Percentiles rank a stretch among this genome's conserved stretches.
phyloP scores from a whole-genome alignment of 1,140 invertebrate species.

The Adoxophyes honmai region DNA sequence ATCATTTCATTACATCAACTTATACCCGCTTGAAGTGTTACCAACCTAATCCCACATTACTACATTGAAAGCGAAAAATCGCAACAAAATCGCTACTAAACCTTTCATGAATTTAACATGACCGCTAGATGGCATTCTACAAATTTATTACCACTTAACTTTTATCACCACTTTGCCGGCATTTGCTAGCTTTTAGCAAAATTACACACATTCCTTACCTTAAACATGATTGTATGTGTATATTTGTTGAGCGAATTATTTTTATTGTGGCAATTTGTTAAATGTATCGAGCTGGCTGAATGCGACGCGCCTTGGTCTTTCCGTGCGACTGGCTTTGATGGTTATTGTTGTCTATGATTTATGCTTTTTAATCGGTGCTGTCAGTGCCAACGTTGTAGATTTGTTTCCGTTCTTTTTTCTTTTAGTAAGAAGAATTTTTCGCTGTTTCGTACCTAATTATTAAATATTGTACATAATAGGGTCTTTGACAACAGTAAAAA shows the following conservation, averaged over 20 bases:
- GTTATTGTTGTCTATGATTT: slow-evolving; percentile 5
- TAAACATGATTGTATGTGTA: slow-evolving; percentile 34
- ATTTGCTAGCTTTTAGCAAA: slow-evolving; percentile 64
- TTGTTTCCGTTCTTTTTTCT: slow-evolving; percentile 18
- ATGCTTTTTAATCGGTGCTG: too few species aligned
- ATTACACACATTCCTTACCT: slow-evolving; percentile 60
- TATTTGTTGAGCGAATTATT: slow-evolving; percentile 47
- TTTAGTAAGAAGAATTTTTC: too few species aligned
- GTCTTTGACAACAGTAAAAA: too few species aligned
- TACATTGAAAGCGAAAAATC: slow-evolving; percentile 4
- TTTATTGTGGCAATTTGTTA: slow-evolving; percentile 48
- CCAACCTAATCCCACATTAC: slow-evolving; percentile 1
- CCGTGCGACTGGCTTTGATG: too few species aligned
- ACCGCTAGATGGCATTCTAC: slow-evolving; percentile 53
- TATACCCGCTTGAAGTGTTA: too few species aligned
- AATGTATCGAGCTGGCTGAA: slow-evolving; percentile 36
- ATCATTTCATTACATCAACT: too few species aligned
- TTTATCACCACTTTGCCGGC: slow-evolving; percentile 60
- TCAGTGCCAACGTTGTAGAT: neutral
- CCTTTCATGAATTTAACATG: slow-evolving; percentile 63
- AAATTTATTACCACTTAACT: slow-evolving; percentile 59
- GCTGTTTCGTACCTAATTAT: too few species aligned
- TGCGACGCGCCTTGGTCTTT: neutral
- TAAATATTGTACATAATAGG: too few species aligned
- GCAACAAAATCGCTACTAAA: slow-evolving; percentile 58